Evolutionary conservation across 2,113 vertebrate genomes (phyloP).

Genomic region (Sander lucioperca): DNA sequence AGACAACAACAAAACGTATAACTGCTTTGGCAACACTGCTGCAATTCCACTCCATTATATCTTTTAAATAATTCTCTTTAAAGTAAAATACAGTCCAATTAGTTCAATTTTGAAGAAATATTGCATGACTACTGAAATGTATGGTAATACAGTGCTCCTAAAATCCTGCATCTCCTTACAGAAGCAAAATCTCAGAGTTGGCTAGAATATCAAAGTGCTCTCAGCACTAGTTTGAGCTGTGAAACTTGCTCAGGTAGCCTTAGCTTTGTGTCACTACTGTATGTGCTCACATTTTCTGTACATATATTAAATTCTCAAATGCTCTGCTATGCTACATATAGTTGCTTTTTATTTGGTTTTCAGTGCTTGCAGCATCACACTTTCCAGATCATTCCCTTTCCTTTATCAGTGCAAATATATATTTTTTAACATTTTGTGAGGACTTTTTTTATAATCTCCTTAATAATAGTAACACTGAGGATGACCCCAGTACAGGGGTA

Average conservation of each 20-base stretch:
- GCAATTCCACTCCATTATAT: constrained; percentile 14
- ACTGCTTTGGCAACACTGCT: constrained; percentile 64
- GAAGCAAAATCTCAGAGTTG: constrained; percentile 58
- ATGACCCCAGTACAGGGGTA: constrained; percentile 8
- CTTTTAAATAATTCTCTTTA: constrained; percentile 24
- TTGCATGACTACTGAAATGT: constrained; percentile 12
- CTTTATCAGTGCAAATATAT: constrained; percentile 81
- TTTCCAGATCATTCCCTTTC: constrained; percentile 75
- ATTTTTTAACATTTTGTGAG: constrained; percentile 40
- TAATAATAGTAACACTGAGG: constrained; percentile 59
- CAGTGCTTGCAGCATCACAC: constrained; percentile 79
- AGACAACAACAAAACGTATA: constrained; percentile 5
- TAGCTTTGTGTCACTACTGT: constrained; percentile 39
- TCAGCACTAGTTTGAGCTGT: constrained; percentile 50
- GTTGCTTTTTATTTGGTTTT: constrained; percentile 85
- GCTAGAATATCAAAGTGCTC: constrained; percentile 62
- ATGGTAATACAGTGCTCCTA: constrained; percentile 23
- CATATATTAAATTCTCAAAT: constrained; percentile 81
- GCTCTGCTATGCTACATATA: constrained; percentile 83
- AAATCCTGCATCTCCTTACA: constrained; percentile 6
- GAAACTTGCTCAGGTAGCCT: constrained; percentile 34
- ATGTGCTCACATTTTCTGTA: constrained; percentile 52
- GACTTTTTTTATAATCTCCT: constrained; percentile 60
- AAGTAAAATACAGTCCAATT: constrained; percentile 36
- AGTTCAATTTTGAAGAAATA: constrained; percentile 23